phyloP scores from a whole-genome alignment of 2,797 vertebrate species.

The Chloroceryle amazona region DNA sequence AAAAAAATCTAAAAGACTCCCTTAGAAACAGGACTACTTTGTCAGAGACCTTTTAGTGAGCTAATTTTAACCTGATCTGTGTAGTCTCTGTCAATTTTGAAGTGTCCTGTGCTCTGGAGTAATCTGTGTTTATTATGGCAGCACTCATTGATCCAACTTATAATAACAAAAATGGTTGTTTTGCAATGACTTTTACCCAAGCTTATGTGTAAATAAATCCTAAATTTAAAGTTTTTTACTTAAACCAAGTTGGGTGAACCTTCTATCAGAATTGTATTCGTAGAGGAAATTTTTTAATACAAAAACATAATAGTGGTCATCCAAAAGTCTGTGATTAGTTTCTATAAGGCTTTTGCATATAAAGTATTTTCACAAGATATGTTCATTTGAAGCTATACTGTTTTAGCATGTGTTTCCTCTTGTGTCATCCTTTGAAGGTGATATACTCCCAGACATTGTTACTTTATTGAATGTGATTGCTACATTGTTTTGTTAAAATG shows the following conservation, averaged over 20 bases:
- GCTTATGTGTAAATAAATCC: background rate
- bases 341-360: background rate
- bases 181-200: background rate
- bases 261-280: background rate
- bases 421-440: background rate
- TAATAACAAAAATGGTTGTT: background rate
- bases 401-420: background rate
- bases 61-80: background rate
- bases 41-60: background rate
- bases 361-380: background rate
- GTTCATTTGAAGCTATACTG: background rate
- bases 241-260: background rate
- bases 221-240: background rate
- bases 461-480: background rate
- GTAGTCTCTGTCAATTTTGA: background rate
- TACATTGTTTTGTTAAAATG: background rate
- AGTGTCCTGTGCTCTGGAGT: background rate
- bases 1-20: background rate
- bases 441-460: background rate
- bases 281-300: background rate
- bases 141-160: background rate
- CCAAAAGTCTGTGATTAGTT: background rate
- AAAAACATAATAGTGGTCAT: background rate
- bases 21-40: background rate
- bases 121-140: background rate